phyloP scores from a whole-genome alignment of 2,888 invertebrate genomes.

The Ophioninae sp. region DNA sequence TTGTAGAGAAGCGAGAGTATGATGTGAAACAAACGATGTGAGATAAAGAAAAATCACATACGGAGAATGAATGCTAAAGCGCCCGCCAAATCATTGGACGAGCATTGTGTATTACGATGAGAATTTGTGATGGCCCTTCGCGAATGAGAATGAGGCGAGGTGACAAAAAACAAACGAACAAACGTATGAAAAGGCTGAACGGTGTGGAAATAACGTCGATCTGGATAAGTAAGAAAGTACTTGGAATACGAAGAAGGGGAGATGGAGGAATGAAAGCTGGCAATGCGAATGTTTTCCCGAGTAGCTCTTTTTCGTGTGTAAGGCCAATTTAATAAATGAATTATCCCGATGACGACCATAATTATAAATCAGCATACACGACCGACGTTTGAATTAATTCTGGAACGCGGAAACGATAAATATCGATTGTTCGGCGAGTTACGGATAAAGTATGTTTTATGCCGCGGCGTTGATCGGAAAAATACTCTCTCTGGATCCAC shows the following conservation, averaged over 20 bases:
- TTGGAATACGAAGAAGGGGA: constrained; percentile 28
- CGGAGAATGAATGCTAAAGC: constrained; percentile 53
- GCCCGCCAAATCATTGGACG: constrained; percentile 35
- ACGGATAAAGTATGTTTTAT: not conserved
- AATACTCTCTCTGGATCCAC: not conserved
- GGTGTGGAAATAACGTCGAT: constrained; percentile 41
- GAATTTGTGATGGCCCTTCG: constrained; percentile 51
- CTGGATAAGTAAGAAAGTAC: constrained; percentile 25
- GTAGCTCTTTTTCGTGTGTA: constrained; percentile 60
- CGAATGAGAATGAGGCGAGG: constrained; percentile 30
- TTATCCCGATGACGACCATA: constrained; percentile 49
- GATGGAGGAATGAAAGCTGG: constrained; percentile 35
- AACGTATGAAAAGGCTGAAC: constrained; percentile 21
- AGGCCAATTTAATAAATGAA: constrained; percentile 63
- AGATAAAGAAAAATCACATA: constrained; percentile 34
- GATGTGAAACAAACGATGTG: constrained; percentile 34
- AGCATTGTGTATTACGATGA: constrained; percentile 40
- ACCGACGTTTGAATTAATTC: constrained; percentile 46
- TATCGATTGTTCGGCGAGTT: not conserved
- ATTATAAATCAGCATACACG: constrained; percentile 53
- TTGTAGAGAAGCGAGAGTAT: constrained; percentile 66
- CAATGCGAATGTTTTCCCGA: constrained; percentile 50
- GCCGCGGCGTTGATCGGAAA: not conserved
- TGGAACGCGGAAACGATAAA: constrained; percentile 31
- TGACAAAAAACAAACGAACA: constrained; percentile 1